Evolutionary conservation across 2,113 vertebrate genomes (phyloP).

Genomic region (Melanerpes formicivorus): DNA sequence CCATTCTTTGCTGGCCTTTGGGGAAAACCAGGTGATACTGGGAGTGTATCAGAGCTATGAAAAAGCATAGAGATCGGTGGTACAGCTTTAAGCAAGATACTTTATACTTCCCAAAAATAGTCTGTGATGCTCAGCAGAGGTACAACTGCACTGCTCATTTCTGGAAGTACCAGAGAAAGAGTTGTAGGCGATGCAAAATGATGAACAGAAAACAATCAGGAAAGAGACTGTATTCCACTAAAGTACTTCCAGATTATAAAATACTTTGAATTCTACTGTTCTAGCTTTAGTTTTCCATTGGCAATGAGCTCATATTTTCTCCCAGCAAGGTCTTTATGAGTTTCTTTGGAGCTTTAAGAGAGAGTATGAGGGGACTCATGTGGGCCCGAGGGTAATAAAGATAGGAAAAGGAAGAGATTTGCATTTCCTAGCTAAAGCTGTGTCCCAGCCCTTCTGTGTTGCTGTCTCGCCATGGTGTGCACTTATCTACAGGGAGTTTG

Average conservation of each 20-base stretch:
- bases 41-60: background rate
- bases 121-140: background rate
- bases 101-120: no score
- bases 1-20: background rate
- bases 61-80: background rate
- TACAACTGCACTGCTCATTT: background rate
- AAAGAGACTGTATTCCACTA: background rate
- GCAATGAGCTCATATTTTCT: background rate
- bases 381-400: background rate
- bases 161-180: background rate
- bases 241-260: background rate
- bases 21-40: background rate
- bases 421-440: background rate
- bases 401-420: background rate
- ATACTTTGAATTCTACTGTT: background rate
- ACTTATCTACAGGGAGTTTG: background rate
- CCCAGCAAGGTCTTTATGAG: background rate
- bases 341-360: background rate
- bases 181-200: background rate
- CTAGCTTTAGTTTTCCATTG: background rate
- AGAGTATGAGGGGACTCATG: background rate
- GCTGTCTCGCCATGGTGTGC: background rate
- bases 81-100: background rate
- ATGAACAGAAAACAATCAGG: background rate
- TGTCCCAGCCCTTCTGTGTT: background rate